phyloP scores from a whole-genome alignment of 2,797 vertebrate species.

The Acanthurus leucopareius region DNA sequence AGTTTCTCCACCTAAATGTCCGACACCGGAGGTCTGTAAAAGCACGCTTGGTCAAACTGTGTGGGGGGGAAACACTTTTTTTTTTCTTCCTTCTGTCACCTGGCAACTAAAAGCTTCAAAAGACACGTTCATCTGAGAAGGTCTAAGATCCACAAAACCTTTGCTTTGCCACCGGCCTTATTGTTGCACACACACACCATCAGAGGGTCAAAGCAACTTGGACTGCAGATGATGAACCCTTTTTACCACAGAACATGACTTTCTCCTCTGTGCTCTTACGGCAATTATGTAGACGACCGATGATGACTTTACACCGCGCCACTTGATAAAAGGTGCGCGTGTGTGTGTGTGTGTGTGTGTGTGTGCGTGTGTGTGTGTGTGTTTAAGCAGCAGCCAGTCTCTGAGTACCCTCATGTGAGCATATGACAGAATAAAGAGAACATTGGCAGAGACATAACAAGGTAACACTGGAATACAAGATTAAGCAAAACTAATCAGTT shows the following conservation, averaged over 20 bases:
- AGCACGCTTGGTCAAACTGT: slow-evolving; percentile 2
- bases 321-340: slow-evolving; percentile 12
- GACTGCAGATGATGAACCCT: slow-evolving; percentile 36
- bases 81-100: slow-evolving; percentile 48
- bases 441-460: neutral
- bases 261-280: slow-evolving; percentile 39
- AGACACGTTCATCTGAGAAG: slow-evolving; percentile 35
- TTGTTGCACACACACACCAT: slow-evolving; percentile 15
- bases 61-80: neutral
- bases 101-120: slow-evolving; percentile 77
- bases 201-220: slow-evolving; percentile 48
- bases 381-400: neutral
- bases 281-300: slow-evolving; percentile 33
- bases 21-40: slow-evolving; percentile 31
- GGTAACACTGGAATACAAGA: neutral
- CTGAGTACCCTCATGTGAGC: neutral
- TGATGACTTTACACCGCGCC: slow-evolving; percentile 22
- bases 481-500: too few relatives aligned
- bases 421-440: neutral
- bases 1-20: slow-evolving; percentile 35
- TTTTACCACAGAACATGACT: slow-evolving; percentile 61
- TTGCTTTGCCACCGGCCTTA: slow-evolving; percentile 19
- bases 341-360: neutral
- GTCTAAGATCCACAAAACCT: slow-evolving; percentile 26
- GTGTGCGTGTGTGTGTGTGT: slow-evolving; percentile 15